Evolutionary conservation across 2,113 vertebrate genomes (phyloP), one percentile per base, ranked within the genome.

Genomic region (Hippocampus guttulatus): DNA sequence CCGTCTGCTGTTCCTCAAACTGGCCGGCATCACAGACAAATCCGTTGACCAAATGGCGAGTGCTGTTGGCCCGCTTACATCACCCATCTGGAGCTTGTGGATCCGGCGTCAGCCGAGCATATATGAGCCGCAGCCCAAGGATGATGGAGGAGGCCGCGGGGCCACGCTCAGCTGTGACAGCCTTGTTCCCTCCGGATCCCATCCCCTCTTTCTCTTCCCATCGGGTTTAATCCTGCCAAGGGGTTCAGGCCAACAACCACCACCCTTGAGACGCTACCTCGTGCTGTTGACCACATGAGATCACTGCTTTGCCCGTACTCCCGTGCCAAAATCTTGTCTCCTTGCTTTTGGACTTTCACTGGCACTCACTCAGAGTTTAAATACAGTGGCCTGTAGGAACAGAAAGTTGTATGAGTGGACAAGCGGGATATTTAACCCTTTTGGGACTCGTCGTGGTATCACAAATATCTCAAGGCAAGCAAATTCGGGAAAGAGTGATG

Each of bases 1-100:
- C 80, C 84, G 76, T 88, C 85, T 89, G 87, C 79, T 88, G 73
- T 67, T 43, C 77, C 69, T 87, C 77, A 88, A 83, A 87, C 87
- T 84, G 81, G 81, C 85, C 70, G 67, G 80, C 85, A 85, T 90
- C 83, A 77, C 43, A 82, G 71, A 84, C 85, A 87, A 88, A 85
- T 90, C 86, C 68, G 67, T 60, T 79, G 81, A 87, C 84, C 87
- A 88, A 91, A 90, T 90, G 85, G 84, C 77, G 69, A 41, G 57
- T 15, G 41, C 85, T 77, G 52, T 84, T 85, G 85, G 82, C 79
- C 77, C 51, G 30, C 73, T 81, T 80, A 85, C 83, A 87, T 83
- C 79, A 77, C 85, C 88, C 88, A 91, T 90, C 89, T 91, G 91
- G 81, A 84, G 81, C 71, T 78, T 62, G 79, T 75, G 75, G 85